Conservation (phyloP, 2,888 invertebrate species). For the Ethmia dodecea region DNA sequence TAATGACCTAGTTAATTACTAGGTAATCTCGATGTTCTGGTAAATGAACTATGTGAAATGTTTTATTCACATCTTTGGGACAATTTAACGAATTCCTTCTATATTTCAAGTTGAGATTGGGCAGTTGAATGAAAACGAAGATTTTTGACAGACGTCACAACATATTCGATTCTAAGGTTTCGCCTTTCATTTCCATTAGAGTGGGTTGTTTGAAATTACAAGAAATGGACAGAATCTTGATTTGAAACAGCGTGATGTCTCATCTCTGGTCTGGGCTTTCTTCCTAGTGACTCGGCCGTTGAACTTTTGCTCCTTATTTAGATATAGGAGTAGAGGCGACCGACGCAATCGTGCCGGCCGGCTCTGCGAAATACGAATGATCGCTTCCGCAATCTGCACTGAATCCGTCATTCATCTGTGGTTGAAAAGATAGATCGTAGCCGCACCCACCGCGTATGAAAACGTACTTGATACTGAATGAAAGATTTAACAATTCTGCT, state of each 20-base stretch:
- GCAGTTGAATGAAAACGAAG: too few species aligned
- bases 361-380: conserved; percentile 62
- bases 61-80: too few species aligned
- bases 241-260: conserved; percentile 36
- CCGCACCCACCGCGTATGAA: neutral
- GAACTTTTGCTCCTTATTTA: conserved; percentile 77
- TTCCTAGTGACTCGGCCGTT: conserved; percentile 60
- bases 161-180: too few species aligned
- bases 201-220: conserved; percentile 4
- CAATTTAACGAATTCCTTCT: too few species aligned
- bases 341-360: conserved; percentile 50
- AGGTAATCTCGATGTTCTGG: conserved; percentile 15
- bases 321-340: conserved; percentile 70
- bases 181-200: too few species aligned
- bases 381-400: conserved; percentile 60
- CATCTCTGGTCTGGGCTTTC: conserved; percentile 37
- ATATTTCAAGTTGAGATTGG: too few species aligned
- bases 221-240: conserved; percentile 22
- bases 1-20: conserved; percentile 49
- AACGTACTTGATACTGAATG: too few species aligned
- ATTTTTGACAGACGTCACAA: too few species aligned
- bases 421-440: neutral
- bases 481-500: too few species aligned
- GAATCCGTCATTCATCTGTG: conserved; percentile 29
- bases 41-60: too few species aligned